These are phyloP conservation scores for Enoplolaimus lenunculus DNA, from an alignment of 2,888 invertebrate genomes.

Conservation along the genomic window DNA sequence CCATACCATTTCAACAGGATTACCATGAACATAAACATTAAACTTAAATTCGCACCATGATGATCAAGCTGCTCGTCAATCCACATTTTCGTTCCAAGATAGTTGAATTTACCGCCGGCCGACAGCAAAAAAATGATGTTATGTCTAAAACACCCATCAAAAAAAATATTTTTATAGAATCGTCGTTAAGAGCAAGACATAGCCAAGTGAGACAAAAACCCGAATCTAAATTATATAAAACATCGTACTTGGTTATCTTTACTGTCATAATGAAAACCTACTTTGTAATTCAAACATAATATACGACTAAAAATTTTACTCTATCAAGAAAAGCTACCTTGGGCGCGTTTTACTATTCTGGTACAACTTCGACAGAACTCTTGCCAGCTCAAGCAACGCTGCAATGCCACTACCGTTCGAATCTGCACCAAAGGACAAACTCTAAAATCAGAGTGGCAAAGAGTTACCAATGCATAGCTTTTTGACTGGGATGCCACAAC, in stretches of 20 bases:
- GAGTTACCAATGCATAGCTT: no score
- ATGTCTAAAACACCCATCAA: slow-evolving; percentile 44
- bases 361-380: slow-evolving; percentile 69
- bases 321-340: slow-evolving; percentile 22
- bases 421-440: slow-evolving; percentile 71
- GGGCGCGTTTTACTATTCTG: slow-evolving; percentile 27
- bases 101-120: slow-evolving; percentile 82
- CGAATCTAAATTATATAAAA: no score
- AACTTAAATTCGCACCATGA: slow-evolving; percentile 54
- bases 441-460: slow-evolving; percentile 54
- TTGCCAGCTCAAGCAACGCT: slow-evolving; percentile 66
- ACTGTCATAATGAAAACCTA: no score
- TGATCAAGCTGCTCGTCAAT: slow-evolving; percentile 78
- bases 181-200: no score
- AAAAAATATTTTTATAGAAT: background rate
- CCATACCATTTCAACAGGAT: no score
- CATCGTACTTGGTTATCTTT: no score
- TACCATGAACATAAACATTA: no score
- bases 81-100: slow-evolving; percentile 88
- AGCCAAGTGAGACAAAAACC: no score
- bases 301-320: no score
- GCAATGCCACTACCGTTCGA: slow-evolving; percentile 81
- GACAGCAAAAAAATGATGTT: slow-evolving; percentile 69
- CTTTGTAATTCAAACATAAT: no score
- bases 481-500: no score